phyloP scores from a whole-genome alignment of 64 coral and sea anemone genomes.

The Montipora capricornis region DNA sequence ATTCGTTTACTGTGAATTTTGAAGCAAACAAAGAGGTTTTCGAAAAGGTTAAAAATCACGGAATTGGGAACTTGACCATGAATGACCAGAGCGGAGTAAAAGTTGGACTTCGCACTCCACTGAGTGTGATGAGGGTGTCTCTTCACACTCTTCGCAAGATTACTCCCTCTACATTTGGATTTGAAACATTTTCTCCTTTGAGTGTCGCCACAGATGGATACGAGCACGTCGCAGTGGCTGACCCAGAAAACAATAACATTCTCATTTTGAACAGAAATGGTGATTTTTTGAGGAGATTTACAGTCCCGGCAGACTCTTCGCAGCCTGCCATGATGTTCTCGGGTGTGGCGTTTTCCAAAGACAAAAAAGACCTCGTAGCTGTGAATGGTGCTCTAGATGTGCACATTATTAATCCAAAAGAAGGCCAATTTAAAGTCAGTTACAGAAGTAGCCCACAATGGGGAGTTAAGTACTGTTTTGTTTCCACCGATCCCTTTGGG shows the following conservation, averaged over 20 bases:
- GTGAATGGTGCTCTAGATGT: conserved; percentile 81
- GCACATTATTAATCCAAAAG: conserved; percentile 73
- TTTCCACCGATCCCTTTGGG: conserved; percentile 63
- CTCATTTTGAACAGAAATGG: conserved; percentile 75
- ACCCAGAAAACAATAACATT: conserved; percentile 83
- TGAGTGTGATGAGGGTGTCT: background rate
- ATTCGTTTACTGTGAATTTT: conserved; percentile 42
- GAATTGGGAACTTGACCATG: conserved; percentile 10
- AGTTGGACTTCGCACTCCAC: conserved; percentile 17
- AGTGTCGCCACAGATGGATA: conserved; percentile 76
- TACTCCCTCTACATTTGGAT: conserved; percentile 37
- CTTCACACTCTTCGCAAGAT: conserved; percentile 25
- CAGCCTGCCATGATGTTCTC: conserved; percentile 78
- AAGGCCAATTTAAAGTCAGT: conserved; percentile 81
- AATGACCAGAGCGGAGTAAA: background rate
- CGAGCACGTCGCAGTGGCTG: conserved; percentile 75
- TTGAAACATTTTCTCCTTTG: conserved; percentile 89
- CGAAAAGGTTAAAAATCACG: conserved; percentile 14
- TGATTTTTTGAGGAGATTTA: conserved; percentile 71
- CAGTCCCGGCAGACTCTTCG: conserved; percentile 13
- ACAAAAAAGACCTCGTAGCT: conserved; percentile 70
- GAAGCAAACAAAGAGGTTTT: conserved; percentile 48
- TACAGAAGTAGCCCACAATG: conserved; percentile 75
- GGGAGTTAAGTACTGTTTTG: conserved; percentile 88
- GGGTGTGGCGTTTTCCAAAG: conserved; percentile 76